These are phyloP conservation scores for Machimus rusticus DNA, from an alignment of 2,888 invertebrate species.

Conservation along the genomic window DNA sequence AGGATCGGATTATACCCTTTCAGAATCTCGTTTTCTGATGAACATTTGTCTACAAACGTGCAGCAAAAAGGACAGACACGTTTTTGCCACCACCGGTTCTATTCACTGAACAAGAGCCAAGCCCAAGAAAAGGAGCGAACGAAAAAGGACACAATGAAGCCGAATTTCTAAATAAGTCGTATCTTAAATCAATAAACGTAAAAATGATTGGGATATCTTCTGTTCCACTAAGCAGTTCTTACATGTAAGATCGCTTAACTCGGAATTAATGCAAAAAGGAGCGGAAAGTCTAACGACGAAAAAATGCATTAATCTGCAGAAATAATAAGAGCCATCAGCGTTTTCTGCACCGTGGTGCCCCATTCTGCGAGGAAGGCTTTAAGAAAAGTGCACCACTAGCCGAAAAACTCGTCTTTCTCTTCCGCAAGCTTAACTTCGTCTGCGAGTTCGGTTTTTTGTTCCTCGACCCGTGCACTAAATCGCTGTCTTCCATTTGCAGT, in stretches of 20 bases:
- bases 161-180: background rate
- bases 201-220: background rate
- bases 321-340: background rate
- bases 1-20: background rate
- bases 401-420: conserved; percentile 25
- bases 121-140: background rate
- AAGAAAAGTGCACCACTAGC: background rate
- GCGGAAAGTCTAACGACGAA: background rate
- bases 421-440: conserved; percentile 27
- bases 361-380: background rate
- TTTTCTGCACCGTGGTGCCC: background rate
- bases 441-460: conserved; percentile 8
- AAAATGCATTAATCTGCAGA: background rate
- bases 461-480: background rate
- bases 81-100: background rate
- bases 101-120: background rate
- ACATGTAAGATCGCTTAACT: background rate
- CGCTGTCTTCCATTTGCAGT: conserved; percentile 16
- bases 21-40: background rate
- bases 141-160: background rate
- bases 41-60: too few relatives aligned
- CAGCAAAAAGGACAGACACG: too few relatives aligned
- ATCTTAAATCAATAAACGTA: background rate
- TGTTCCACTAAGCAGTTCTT: background rate
- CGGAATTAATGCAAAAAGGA: background rate